Base-by-base conservation (phyloP, 2,888 invertebrate genomes). In the Lordiphosa fenestrarum region DNA sequence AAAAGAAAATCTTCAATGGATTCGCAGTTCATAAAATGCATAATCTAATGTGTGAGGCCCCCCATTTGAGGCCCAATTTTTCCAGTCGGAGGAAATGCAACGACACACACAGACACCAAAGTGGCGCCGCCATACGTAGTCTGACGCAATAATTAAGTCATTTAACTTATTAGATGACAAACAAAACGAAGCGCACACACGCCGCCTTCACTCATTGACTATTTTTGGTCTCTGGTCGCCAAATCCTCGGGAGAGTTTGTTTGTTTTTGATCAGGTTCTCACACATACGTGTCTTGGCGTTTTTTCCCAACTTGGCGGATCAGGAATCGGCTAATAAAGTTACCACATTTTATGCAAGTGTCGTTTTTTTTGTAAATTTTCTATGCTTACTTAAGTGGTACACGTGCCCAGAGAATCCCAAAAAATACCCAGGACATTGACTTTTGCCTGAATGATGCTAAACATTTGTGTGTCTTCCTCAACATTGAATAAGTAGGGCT, bases 101-200 rank as follows among this genome's bases (percentile, higher is more conserved):
- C 25, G 53, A 13, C n/a, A 38, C 4, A 13, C 10, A 30, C 9
- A 2, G 2, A 37, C n/a, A 41, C 38, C 55, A 65, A 65, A 62
- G 56, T 52, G 64, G 42, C 52, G 74, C 77, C 72, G 67, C 67
- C 52, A 49, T 48, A 59, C 55, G 64, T 76, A 73, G 86, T 86
- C 86, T 86, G 85, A 82, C 86, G 85, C 86, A 77, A 77, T 86
- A 84, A 86, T 85, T 81, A 86, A 85, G 76, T 84, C 83, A 84
- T 80, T 78, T 78, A 72, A 78, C 72, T 78, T 81, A 81, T 80
- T 82, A 78, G 80, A 82, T 70, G 77, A 81, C 81, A 81, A 77
- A 71, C 71, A 75, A 57, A 71, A 58, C 66, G 66, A 71, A 63
- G 71, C 35, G 56, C 55, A 54, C 56, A 42, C 35, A 40, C 46